Base-by-base conservation (phyloP, 2,797 vertebrate genomes). In the Poeciliopsis infans region DNA sequence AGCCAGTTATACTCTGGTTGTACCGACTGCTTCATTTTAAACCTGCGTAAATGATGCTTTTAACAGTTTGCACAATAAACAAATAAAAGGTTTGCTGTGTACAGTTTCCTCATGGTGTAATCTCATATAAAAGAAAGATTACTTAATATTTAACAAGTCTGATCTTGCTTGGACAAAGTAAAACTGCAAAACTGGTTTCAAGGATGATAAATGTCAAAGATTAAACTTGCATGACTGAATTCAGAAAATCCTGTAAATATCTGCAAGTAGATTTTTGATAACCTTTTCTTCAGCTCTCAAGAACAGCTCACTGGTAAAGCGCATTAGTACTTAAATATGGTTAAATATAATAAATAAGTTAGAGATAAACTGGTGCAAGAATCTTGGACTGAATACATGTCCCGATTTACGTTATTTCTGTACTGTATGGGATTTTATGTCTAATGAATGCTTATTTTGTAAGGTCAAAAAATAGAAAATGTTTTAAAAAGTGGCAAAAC, bases 131-230 rank as follows among this genome's bases (percentile, higher is more conserved):
- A 55, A 53, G 20, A 43, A 36, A 31, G 31, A n/a, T 5, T 6
- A 57, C 41, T 7, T 7, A 47, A 49, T 2, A 18, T n/a, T 51
- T 6, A 13, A 75, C 25, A 46, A 73, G 66, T 43, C 39, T 69
- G 39, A 8, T 70, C 41, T 70, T 28, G 25, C 5, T 70, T n/a
- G 41, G 41, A 28, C 25, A 69, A 23, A 68, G 39, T 0, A 72
- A 31, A 85, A 0, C 7, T 18, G 59, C 25, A 83, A 61, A 83
- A 71, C 1, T 59, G 31, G 68, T 23, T 85, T 70, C 4, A 70
- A 75, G 75, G 61, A 72, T 16, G 39, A 71, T 46, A 71, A 1
- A 25, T 70, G 55, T 79, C 23, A 45, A 2, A 45, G 8, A 46
- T 75, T 69, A 43, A 72, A 75, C n/a, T 28, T 51, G 59, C 33